Conservation (phyloP, 2,113 vertebrate species). For the Scophthalmus maximus region DNA sequence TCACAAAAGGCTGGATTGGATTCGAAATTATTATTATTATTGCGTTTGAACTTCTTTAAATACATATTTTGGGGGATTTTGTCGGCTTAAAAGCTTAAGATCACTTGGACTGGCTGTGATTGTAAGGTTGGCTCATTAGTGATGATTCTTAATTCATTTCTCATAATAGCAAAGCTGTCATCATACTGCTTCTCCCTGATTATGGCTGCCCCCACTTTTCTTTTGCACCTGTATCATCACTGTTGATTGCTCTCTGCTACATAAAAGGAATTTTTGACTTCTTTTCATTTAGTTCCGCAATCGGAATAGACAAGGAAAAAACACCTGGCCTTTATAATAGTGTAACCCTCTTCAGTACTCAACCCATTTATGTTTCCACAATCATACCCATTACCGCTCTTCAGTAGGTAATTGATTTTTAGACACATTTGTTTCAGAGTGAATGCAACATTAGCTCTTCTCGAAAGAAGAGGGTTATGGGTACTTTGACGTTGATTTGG, state of each 20-base stretch:
- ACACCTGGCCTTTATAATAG: background rate
- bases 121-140: slow-evolving; percentile 5
- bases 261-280: no score
- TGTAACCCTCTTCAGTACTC: slow-evolving; percentile 14
- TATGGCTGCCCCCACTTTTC: background rate
- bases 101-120: background rate
- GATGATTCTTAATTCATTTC: slow-evolving; percentile 4
- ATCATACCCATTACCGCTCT: slow-evolving; percentile 70
- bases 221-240: background rate
- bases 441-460: slow-evolving; percentile 58
- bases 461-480: slow-evolving; percentile 32
- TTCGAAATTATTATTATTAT: no score
- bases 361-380: slow-evolving; percentile 32
- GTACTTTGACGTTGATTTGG: slow-evolving; percentile 65
- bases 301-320: slow-evolving; percentile 35
- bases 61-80: background rate
- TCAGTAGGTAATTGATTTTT: slow-evolving; percentile 72
- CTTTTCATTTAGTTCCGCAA: background rate
- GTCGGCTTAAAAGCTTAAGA: slow-evolving; percentile 16
- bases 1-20: background rate
- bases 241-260: background rate
- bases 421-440: slow-evolving; percentile 66
- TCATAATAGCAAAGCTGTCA: slow-evolving; percentile 11
- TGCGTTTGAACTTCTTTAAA: no score
- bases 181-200: background rate